phyloP scores from a whole-genome alignment of 2,113 vertebrate species.

The Peucedramus taeniatus region DNA sequence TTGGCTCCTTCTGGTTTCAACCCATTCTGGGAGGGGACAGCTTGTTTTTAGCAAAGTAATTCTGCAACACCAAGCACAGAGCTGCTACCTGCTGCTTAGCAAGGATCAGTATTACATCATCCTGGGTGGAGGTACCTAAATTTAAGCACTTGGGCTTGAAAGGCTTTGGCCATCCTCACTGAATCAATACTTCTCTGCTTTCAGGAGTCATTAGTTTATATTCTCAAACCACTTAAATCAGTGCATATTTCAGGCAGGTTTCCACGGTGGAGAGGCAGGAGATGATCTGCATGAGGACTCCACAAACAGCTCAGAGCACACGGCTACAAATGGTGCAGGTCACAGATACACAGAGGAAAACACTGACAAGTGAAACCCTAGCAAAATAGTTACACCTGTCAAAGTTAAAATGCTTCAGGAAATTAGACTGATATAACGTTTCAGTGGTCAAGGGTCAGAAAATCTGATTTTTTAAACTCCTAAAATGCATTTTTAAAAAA shows the following conservation, averaged over 20 bases:
- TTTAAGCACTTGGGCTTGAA: neutral
- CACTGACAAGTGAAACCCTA: neutral
- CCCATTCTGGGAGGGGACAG: neutral
- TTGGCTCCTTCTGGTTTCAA: neutral
- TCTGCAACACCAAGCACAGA: neutral
- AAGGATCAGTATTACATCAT: neutral
- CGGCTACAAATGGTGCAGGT: neutral
- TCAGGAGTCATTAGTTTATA: slow-evolving; percentile 38
- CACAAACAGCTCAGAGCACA: neutral
- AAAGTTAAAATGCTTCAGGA: neutral
- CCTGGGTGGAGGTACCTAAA: neutral
- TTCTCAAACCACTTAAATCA: slow-evolving; percentile 7
- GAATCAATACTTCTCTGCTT: slow-evolving; percentile 35
- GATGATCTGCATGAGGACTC: neutral
- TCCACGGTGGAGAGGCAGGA: neutral
- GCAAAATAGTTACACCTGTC: neutral
- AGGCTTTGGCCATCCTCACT: slow-evolving; percentile 3
- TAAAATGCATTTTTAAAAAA: neutral
- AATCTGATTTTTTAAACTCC: neutral
- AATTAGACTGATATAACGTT: neutral
- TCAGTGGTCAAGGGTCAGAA: neutral
- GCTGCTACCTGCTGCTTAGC: neutral
- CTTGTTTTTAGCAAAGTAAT: neutral
- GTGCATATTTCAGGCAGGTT: neutral
- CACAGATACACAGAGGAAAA: neutral